Percentiles rank a stretch among this genome's conserved stretches.
Evolutionary conservation across 2,113 vertebrate species (phyloP).

Genomic region (Rhombomys opimus): DNA sequence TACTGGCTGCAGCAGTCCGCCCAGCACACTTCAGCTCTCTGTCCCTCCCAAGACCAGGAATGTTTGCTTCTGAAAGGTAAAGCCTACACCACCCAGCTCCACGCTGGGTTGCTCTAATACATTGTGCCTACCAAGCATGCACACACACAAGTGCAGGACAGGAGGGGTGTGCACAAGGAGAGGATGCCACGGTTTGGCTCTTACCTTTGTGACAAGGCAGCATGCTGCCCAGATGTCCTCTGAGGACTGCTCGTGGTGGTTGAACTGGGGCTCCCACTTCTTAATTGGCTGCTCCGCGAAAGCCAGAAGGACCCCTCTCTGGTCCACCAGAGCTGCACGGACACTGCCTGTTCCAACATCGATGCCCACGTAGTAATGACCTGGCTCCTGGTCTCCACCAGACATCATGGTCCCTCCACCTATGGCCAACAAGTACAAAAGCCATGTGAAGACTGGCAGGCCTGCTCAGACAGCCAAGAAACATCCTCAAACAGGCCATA

Average conservation of each 20-base stretch:
- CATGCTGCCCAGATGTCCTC: constrained; percentile 95
- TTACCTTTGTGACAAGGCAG: constrained; percentile 93
- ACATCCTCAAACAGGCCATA: background rate
- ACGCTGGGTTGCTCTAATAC: background rate
- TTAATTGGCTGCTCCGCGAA: constrained; percentile 90
- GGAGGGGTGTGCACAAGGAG: rapidly evolving
- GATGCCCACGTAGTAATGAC: constrained; percentile 92
- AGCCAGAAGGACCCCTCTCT: constrained; percentile 85
- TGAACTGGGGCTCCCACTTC: constrained; percentile 91
- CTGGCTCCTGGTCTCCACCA: constrained; percentile 28
- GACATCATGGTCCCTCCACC: constrained; percentile 78
- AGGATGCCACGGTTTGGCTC: rapidly evolving
- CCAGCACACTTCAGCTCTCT: background rate
- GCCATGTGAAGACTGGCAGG: background rate
- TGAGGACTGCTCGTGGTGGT: constrained; percentile 95
- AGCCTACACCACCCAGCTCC: background rate
- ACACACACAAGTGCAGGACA: background rate
- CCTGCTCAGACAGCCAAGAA: background rate
- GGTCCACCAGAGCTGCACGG: constrained; percentile 93
- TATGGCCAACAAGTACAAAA: constrained; percentile 43
- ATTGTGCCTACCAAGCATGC: background rate
- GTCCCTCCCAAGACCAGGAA: background rate
- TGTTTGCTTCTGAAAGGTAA: background rate
- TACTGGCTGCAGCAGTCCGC: background rate
- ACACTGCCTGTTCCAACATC: constrained; percentile 96